A percentile compares a stretch with the other conserved stretches of the same genome.
Conservation (phyloP, 2,888 invertebrate species). For the Apamea crenata region DNA sequence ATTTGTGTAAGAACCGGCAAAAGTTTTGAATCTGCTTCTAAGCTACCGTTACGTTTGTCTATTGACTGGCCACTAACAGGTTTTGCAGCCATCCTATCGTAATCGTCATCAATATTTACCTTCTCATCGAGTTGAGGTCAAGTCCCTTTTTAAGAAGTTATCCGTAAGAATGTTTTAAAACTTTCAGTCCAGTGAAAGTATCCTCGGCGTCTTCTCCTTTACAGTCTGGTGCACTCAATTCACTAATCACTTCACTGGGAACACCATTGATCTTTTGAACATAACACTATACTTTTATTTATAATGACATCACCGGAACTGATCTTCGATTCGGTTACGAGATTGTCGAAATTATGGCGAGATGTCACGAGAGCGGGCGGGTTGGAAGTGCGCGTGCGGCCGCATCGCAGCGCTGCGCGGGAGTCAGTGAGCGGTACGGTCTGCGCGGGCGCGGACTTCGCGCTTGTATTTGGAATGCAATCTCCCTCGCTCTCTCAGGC, state of each 20-base stretch:
- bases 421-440: constrained; percentile 72
- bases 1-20: not conserved
- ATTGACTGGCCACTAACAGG: constrained; percentile 48
- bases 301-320: constrained; percentile 78
- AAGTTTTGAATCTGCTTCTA: constrained; percentile 32
- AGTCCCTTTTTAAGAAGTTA: constrained; percentile 83
- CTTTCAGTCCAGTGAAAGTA: constrained; percentile 91
- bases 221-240: constrained; percentile 76
- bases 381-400: constrained; percentile 59
- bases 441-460: constrained; percentile 70
- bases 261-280: constrained; percentile 72
- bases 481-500: constrained; percentile 88
- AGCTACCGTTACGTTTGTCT: constrained; percentile 63
- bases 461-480: constrained; percentile 85
- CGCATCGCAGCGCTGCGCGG: constrained; percentile 70
- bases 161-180: constrained; percentile 88
- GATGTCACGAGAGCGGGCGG: constrained; percentile 74
- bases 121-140: constrained; percentile 75
- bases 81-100: constrained; percentile 36
- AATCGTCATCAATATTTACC: constrained; percentile 76
- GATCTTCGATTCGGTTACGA: constrained; percentile 75
- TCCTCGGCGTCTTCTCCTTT: constrained; percentile 85
- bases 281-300: constrained; percentile 66
- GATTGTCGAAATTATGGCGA: constrained; percentile 75
- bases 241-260: constrained; percentile 75